phyloP scores from a whole-genome alignment of 2,113 vertebrate species.

The Polypterus senegalus region DNA sequence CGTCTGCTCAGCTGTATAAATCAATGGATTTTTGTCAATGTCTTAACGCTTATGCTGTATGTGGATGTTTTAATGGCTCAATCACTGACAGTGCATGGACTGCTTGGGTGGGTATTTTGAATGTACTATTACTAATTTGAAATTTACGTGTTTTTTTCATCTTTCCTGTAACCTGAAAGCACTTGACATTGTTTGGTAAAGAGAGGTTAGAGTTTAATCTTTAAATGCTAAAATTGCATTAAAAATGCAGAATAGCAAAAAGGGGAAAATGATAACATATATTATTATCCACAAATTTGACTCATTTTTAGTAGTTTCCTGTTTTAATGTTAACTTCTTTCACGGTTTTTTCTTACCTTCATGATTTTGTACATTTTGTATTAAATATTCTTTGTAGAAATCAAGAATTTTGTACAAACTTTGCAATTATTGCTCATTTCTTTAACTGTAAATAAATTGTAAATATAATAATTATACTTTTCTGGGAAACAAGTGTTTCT shows the following conservation, averaged over 20 bases:
- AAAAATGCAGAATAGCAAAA: slow-evolving; percentile 6
- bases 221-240: slow-evolving; percentile 11
- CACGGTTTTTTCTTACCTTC: slow-evolving; percentile 10
- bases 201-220: too few species aligned
- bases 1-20: too few species aligned
- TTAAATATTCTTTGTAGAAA: slow-evolving; percentile 21
- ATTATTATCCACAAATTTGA: slow-evolving; percentile 12
- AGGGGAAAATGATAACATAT: not conserved
- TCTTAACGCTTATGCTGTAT: too few species aligned
- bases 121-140: too few species aligned
- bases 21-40: too few species aligned
- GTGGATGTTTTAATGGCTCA: too few species aligned
- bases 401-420: slow-evolving; percentile 35
- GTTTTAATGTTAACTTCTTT: slow-evolving; percentile 8
- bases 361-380: slow-evolving; percentile 31
- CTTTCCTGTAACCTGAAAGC: too few species aligned
- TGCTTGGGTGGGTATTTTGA: too few species aligned
- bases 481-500: too few species aligned
- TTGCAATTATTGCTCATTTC: slow-evolving; percentile 1
- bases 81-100: too few species aligned
- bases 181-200: too few species aligned
- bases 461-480: slow-evolving; percentile 28
- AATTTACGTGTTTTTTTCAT: too few species aligned
- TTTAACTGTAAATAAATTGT: slow-evolving; percentile 42
- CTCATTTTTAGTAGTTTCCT: slow-evolving; percentile 30